Conservation (phyloP, 2,797 vertebrate genomes). For the Tenualosa ilisha region DNA sequence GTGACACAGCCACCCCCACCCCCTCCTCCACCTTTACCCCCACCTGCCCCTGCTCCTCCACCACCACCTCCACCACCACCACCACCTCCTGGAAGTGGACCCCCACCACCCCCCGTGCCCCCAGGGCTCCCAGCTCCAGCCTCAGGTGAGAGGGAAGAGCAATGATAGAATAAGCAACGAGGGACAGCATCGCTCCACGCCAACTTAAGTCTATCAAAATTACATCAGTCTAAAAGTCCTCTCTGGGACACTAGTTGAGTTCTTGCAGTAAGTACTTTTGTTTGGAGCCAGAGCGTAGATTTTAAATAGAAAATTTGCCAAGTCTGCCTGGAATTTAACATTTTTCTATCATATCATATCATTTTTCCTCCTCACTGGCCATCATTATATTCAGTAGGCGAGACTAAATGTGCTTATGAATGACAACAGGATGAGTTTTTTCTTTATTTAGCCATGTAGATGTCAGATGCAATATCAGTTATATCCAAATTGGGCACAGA, state of each 20-base stretch:
- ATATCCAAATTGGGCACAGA: neutral
- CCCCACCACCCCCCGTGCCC: neutral
- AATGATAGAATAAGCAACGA: too few species aligned
- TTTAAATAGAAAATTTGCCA: too few species aligned
- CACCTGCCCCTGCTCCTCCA: constrained; percentile 41
- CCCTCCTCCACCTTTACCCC: constrained; percentile 48
- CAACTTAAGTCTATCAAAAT: too few species aligned
- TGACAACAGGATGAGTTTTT: neutral
- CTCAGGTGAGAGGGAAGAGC: neutral
- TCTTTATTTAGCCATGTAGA: neutral
- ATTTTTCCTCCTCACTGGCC: too few species aligned
- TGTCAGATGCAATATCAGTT: neutral
- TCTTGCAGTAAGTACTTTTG: too few species aligned
- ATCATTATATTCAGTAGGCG: neutral
- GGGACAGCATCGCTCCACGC: neutral
- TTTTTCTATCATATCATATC: too few species aligned
- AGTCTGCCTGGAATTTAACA: too few species aligned
- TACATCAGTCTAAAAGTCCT: too few species aligned
- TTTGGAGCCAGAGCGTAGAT: too few species aligned
- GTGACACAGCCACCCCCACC: constrained; percentile 31
- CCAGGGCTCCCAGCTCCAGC: neutral
- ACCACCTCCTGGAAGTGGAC: constrained; percentile 30
- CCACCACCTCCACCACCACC: constrained; percentile 52
- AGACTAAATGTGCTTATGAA: neutral
- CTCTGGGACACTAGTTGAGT: too few species aligned